phyloP scores from a whole-genome alignment of 2,113 vertebrate genomes.

The Thinocorus orbignyianus region DNA sequence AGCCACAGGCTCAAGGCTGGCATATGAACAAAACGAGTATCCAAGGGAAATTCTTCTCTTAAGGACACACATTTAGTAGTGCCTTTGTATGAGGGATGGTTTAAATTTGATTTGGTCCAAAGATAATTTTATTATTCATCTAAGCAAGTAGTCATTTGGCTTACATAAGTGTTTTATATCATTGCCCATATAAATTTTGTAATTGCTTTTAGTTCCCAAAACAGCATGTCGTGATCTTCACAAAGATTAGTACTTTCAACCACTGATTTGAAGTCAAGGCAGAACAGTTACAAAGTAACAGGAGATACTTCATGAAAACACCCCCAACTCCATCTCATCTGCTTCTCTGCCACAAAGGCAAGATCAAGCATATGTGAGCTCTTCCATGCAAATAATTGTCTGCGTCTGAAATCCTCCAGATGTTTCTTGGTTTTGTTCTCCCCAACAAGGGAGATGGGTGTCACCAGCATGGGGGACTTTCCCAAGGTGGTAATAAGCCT shows the following conservation, averaged over 20 bases:
- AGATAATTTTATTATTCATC: background rate
- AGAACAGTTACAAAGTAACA: background rate
- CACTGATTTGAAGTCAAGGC: background rate
- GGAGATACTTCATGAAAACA: background rate
- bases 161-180: background rate
- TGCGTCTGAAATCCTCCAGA: background rate
- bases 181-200: background rate
- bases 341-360: background rate
- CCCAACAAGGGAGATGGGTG: background rate
- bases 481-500: rapidly evolving
- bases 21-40: background rate
- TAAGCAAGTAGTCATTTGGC: background rate
- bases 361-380: background rate
- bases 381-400: background rate
- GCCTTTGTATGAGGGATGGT: background rate
- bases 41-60: background rate
- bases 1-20: rapidly evolving
- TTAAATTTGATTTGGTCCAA: background rate
- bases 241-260: background rate
- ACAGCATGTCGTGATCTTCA: background rate
- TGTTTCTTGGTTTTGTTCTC: background rate
- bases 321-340: background rate
- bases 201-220: background rate
- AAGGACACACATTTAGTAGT: rapidly evolving
- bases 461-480: background rate